phyloP scores from a whole-genome alignment of 2,113 vertebrate genomes.

The Eonycteris spelaea region DNA sequence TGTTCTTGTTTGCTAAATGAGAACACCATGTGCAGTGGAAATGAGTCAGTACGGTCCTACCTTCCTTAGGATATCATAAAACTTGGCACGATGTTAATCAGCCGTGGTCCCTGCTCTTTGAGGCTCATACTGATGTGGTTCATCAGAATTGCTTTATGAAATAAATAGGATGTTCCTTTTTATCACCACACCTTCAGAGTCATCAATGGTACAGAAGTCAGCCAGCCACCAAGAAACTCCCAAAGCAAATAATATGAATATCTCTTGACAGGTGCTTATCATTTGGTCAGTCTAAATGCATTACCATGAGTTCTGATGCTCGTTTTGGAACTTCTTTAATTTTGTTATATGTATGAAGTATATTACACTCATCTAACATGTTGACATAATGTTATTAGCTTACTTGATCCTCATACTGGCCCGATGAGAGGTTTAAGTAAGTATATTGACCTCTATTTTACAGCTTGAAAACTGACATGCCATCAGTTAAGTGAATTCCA shows the following conservation, averaged over 20 bases:
- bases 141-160: background rate
- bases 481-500: background rate
- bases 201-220: background rate
- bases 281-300: background rate
- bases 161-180: constrained; percentile 52
- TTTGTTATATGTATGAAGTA: background rate
- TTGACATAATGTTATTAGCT: background rate
- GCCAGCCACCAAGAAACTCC: constrained; percentile 11
- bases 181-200: constrained; percentile 38
- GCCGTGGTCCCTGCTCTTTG: background rate
- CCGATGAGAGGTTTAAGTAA: background rate
- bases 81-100: background rate
- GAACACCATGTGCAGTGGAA: constrained; percentile 4
- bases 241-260: background rate
- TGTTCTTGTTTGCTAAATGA: constrained; percentile 59
- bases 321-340: background rate
- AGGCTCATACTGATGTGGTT: background rate
- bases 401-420: background rate
- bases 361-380: no score
- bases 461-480: background rate
- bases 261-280: background rate
- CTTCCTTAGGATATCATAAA: constrained; percentile 15
- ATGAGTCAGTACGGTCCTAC: constrained; percentile 51
- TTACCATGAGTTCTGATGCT: background rate
- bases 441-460: background rate